Evolutionary conservation across 2,113 vertebrate genomes (phyloP), one percentile per base, ranked within the genome.

Genomic region (Sula dactylatra): DNA sequence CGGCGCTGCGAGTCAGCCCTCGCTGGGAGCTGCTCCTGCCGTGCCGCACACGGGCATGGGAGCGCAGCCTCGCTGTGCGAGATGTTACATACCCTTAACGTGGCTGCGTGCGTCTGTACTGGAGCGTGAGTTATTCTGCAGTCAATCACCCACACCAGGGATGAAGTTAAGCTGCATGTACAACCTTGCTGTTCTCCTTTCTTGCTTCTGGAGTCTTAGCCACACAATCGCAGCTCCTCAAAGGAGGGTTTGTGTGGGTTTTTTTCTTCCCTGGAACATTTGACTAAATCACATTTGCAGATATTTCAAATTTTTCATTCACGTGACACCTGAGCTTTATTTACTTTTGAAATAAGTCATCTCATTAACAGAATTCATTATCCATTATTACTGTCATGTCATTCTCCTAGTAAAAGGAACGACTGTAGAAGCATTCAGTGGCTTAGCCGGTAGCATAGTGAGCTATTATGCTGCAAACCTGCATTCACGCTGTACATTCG

Each of bases 351-450:
- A 97, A 96, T 95, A 97, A 95, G 94, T 96, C 97, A 96, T 92
- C 95, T 96, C 93, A 94, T 96, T 96, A 96, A 94, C 82, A 94
- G 95, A 96, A 96, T 94, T 94, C 95, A 97, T 96, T 96, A 97
- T 95, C 95, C 95, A 95, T 96, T 95, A 96, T 97, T 96, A 97
- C 97, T 97, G 97, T 97, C 96, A 96, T 97, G 95, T 97, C 95
- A 97, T 92, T 94, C 91, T 88, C 78, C 77, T 89, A 87, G 88
- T 96, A 94, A 96, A 97, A 96, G 86, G 89, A 94, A 84, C 88
- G 94, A 95, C 95, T 97, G 94, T 80, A 87, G 86, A 96, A 94
- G 95, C 95, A 95, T 96, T 96, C 93, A 93, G 88, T 96, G 94
- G 94, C 94, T 97, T 97, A 96, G 97, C 92, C 94, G 94, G 94